Percentiles rank a stretch among this genome's conserved stretches.
phyloP scores from a whole-genome alignment of 2,888 invertebrate species.

The Plagodis dolabraria region DNA sequence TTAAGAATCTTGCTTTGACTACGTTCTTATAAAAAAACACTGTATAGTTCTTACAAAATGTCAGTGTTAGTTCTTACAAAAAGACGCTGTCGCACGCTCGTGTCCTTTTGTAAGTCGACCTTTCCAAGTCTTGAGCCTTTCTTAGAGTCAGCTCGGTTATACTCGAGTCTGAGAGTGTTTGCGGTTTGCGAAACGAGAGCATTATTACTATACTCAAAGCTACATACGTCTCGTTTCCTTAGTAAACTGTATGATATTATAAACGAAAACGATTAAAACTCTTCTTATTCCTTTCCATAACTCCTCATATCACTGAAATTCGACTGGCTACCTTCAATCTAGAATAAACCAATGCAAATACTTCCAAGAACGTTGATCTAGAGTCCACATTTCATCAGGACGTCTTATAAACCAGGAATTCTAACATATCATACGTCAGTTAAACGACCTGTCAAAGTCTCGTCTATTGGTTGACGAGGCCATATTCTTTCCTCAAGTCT shows the following conservation, averaged over 20 bases:
- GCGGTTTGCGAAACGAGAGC: conserved; percentile 18
- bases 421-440: no score
- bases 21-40: background rate
- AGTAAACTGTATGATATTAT: background rate
- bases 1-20: conserved; percentile 20
- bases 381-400: no score
- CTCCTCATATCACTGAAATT: no score
- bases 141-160: conserved; percentile 9
- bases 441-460: no score
- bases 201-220: no score
- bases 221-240: conserved; percentile 12
- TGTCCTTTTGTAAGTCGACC: conserved; percentile 2
- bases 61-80: background rate
- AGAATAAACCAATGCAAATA: no score
- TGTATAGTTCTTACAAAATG: no score
- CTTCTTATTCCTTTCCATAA: background rate
- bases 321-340: no score
- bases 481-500: no score
- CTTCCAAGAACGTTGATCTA: no score
- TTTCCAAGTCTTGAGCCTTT: conserved; percentile 34
- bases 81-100: background rate
- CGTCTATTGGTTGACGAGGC: no score
- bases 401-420: no score
- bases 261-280: background rate
- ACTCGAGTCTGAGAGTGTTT: conserved; percentile 25